Conservation (phyloP, 2,113 vertebrate genomes). For the rabbit (Oryctolagus cuniculus) region mOryCun1.1 NC_091432.1:35727501-35728000, state of each 20-base stretch:
- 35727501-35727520: background rate
- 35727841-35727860: background rate
- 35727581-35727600: background rate
- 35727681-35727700: background rate
- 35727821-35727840: background rate
- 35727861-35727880: conserved; percentile 43
- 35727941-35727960: conserved; percentile 81
- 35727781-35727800: background rate
- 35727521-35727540: background rate
- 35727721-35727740: background rate
- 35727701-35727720: background rate
- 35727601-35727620: background rate
- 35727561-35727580: background rate
- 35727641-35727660: background rate
- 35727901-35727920: conserved; percentile 80
- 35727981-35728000: conserved; percentile 76
- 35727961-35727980: conserved; percentile 79
- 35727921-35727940: conserved; percentile 71
- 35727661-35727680: background rate
- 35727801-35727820: background rate
- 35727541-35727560: background rate
- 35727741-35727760: background rate
- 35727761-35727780: background rate
- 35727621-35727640: background rate
- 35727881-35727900: conserved; percentile 70